A percentile compares a stretch with the other conserved stretches of the same genome.
Evolutionary conservation across 1,140 invertebrate genomes (phyloP).

Genomic region (Berghia stephanieae): DNA sequence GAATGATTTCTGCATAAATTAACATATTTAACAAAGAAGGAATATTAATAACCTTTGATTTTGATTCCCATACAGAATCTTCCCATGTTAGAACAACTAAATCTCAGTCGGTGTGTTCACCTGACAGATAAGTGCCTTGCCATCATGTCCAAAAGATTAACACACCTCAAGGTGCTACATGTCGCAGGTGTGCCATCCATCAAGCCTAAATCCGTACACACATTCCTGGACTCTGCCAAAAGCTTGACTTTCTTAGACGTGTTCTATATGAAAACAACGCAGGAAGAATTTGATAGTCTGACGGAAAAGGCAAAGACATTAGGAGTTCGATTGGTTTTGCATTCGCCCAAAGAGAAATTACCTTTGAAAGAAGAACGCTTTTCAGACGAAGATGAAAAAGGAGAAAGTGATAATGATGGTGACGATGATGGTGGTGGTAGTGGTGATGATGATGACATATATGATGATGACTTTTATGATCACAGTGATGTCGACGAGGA

Average conservation of each 20-base stretch:
- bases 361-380: neutral
- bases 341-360: neutral
- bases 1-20: neutral
- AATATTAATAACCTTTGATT: neutral
- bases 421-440: neutral
- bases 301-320: neutral
- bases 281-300: slow-evolving; percentile 22
- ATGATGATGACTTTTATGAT: too few species aligned
- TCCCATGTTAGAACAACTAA: slow-evolving; percentile 42
- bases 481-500: too few species aligned
- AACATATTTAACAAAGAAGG: neutral
- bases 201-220: slow-evolving; percentile 40
- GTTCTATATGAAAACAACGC: slow-evolving; percentile 39
- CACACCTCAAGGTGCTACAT: slow-evolving; percentile 41
- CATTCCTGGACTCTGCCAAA: slow-evolving; percentile 34
- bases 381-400: slow-evolving; percentile 9
- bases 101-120: slow-evolving; percentile 47
- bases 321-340: neutral
- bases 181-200: slow-evolving; percentile 40
- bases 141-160: slow-evolving; percentile 36
- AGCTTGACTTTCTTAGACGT: slow-evolving; percentile 43
- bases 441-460: neutral
- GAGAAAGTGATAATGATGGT: neutral
- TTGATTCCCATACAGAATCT: slow-evolving; percentile 46
- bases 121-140: slow-evolving; percentile 45